phyloP scores from a whole-genome alignment of 2,888 invertebrate genomes.

The Lamproptera curius region DNA sequence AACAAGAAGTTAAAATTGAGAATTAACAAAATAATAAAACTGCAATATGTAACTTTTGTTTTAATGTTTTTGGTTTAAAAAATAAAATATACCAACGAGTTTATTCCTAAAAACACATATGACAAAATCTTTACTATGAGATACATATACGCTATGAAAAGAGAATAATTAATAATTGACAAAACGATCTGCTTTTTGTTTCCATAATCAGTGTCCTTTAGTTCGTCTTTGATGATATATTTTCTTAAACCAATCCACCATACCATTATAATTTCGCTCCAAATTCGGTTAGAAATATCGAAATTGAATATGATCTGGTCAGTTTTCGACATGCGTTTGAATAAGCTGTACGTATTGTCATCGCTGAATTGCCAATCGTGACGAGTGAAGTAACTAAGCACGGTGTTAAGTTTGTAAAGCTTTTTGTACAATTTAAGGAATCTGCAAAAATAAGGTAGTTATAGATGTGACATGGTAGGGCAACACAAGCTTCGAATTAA shows the following conservation, averaged over 20 bases:
- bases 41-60: too few species aligned
- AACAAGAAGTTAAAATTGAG: too few species aligned
- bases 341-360: constrained; percentile 65
- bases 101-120: neutral
- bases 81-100: neutral
- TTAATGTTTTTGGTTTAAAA: too few species aligned
- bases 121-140: neutral
- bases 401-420: constrained; percentile 79
- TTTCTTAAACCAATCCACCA: constrained; percentile 81
- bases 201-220: constrained; percentile 5
- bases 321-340: constrained; percentile 57
- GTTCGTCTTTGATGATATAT: constrained; percentile 81
- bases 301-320: constrained; percentile 78
- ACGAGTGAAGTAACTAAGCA: constrained; percentile 81
- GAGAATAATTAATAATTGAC: neutral
- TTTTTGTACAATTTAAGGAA: constrained; percentile 82
- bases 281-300: constrained; percentile 78
- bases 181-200: constrained; percentile 6
- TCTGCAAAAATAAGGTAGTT: constrained; percentile 50
- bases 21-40: too few species aligned
- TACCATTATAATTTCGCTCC: constrained; percentile 79
- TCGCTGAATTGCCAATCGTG: constrained; percentile 82
- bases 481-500: neutral
- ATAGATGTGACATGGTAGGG: too few species aligned
- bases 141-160: neutral